These are phyloP conservation scores for Melanotaenia maccullochi DNA, from an alignment of 2,797 vertebrate species.

Conservation along the genomic window DNA sequence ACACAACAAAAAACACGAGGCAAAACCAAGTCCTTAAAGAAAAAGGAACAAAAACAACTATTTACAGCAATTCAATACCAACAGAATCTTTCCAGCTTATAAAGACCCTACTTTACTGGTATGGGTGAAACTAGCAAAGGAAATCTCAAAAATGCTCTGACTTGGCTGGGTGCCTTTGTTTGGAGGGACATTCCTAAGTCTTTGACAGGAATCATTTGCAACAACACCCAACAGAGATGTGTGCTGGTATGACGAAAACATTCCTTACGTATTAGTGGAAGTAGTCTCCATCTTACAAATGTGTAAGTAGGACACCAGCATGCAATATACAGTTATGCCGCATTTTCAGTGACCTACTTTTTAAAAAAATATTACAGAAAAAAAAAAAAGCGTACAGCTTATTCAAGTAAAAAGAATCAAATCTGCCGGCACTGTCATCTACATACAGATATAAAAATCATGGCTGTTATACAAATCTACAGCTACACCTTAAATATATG, in stretches of 20 bases:
- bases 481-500: not conserved
- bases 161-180: not conserved
- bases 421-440: not conserved
- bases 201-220: not conserved
- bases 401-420: not conserved
- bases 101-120: not conserved
- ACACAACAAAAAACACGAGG: not conserved
- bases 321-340: not conserved
- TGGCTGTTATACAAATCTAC: not conserved
- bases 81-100: too few relatives aligned
- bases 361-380: too few relatives aligned
- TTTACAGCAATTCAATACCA: not conserved
- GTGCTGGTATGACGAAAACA: not conserved
- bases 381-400: not conserved
- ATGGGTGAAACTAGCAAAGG: not conserved
- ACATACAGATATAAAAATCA: slow-evolving; percentile 4
- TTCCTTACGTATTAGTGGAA: not conserved
- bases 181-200: not conserved
- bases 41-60: not conserved
- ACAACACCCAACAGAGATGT: not conserved
- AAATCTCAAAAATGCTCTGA: slow-evolving; percentile 1
- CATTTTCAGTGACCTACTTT: not conserved
- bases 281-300: not conserved
- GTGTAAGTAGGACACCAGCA: not conserved
- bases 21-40: not conserved